Conservation (phyloP, 2,113 vertebrate genomes). For the Eolophus roseicapilla region DNA sequence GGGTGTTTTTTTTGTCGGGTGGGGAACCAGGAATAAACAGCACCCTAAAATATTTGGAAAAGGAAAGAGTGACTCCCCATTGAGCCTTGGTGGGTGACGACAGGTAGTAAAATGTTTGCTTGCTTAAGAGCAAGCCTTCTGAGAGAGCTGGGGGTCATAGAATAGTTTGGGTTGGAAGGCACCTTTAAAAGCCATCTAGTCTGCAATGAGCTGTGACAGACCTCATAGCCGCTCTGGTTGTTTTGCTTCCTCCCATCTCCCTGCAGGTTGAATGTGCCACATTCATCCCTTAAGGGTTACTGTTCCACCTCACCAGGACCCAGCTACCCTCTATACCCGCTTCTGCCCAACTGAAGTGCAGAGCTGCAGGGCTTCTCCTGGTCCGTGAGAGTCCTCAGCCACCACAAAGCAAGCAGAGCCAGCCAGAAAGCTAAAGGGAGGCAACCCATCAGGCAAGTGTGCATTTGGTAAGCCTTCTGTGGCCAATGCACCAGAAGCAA, state of each 20-base stretch:
- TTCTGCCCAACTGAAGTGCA: background rate
- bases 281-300: background rate
- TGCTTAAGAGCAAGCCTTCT: background rate
- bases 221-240: too few relatives aligned
- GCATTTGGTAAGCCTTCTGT: background rate
- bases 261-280: background rate
- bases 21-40: background rate
- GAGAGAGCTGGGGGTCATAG: background rate
- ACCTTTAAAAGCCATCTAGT: background rate
- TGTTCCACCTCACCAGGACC: background rate
- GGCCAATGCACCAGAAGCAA: background rate
- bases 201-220: background rate
- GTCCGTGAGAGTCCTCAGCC: background rate
- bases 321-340: background rate
- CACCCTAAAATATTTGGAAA: background rate
- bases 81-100: background rate
- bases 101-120: background rate
- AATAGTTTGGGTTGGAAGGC: background rate
- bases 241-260: background rate
- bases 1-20: background rate
- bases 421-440: background rate
- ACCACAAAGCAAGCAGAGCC: background rate
- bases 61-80: background rate
- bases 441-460: background rate
- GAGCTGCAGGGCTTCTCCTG: background rate